A percentile compares a stretch with the other conserved stretches of the same genome.
These are phyloP conservation scores for Papilio gigon DNA, from an alignment of 2,888 invertebrate genomes.

Conservation along the genomic window DNA sequence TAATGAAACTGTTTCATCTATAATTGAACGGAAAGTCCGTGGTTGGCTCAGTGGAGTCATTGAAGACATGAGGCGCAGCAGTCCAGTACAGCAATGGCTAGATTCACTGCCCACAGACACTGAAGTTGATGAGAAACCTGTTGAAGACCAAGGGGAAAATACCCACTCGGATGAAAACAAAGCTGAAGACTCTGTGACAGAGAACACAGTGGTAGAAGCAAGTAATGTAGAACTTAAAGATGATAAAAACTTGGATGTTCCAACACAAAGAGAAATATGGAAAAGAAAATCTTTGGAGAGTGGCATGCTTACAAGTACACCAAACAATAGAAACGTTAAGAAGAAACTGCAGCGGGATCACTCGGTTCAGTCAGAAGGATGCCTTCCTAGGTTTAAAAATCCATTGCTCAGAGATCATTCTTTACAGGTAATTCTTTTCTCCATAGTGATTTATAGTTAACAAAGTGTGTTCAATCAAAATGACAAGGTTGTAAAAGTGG, in stretches of 20 bases:
- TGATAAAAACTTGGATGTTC: constrained; percentile 68
- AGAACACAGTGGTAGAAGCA: constrained; percentile 61
- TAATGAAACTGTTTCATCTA: constrained; percentile 73
- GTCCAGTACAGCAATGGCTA: constrained; percentile 89
- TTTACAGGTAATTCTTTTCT: constrained; percentile 65
- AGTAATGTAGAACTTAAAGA: constrained; percentile 43
- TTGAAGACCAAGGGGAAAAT: constrained; percentile 53
- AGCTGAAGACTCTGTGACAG: constrained; percentile 66
- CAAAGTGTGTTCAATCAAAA: no score
- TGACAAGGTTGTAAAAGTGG: no score
- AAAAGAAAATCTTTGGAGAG: constrained; percentile 73
- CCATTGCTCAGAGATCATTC: constrained; percentile 78
- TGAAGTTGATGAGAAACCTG: constrained; percentile 47
- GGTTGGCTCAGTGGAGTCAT: constrained; percentile 78
- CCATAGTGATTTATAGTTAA: no score
- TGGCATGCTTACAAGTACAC: constrained; percentile 62
- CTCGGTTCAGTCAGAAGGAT: constrained; percentile 77
- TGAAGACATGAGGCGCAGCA: constrained; percentile 84
- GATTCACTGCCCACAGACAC: constrained; percentile 84
- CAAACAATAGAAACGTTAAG: constrained; percentile 58
- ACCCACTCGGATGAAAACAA: constrained; percentile 67
- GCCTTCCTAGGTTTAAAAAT: constrained; percentile 72
- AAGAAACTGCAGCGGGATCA: constrained; percentile 71
- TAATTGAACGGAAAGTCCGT: constrained; percentile 75
- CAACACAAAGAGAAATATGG: constrained; percentile 62